Percentiles rank a stretch among this genome's conserved stretches.
Conservation (phyloP, 2,888 invertebrate genomes). For the Biston stratarius region DNA sequence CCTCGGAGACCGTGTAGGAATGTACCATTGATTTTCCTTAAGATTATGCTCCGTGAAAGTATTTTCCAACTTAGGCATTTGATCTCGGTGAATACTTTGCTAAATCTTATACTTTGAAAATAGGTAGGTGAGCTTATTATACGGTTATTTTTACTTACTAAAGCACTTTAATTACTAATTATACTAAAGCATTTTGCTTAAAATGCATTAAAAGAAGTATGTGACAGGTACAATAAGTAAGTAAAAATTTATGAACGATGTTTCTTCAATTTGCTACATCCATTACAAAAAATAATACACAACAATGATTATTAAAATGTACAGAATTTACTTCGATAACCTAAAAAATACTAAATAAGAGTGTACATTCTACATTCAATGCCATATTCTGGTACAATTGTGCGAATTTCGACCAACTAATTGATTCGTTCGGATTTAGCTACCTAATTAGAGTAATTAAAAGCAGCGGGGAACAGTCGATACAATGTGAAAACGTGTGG, state of each 20-base stretch:
- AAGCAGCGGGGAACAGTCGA: conserved; percentile 1
- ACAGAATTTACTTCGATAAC: no score
- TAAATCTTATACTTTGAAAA: conserved; percentile 56
- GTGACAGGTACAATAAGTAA: no score
- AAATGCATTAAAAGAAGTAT: no score
- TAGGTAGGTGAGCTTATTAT: conserved; percentile 2
- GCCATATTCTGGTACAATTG: not conserved
- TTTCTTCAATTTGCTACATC: no score
- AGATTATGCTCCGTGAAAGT: conserved; percentile 77
- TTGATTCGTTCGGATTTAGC: conserved; percentile 16
- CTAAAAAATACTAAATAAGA: no score
- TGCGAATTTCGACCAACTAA: conserved; percentile 2
- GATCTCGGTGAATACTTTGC: conserved; percentile 73
- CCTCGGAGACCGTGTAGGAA: conserved; percentile 69
- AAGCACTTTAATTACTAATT: conserved; percentile 18
- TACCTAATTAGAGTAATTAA: conserved; percentile 22
- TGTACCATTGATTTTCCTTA: conserved; percentile 71
- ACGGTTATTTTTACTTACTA: no score
- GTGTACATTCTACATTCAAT: no score
- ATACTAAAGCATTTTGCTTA: not conserved
- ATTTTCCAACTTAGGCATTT: conserved; percentile 72
- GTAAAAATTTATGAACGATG: no score
- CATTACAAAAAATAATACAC: no score
- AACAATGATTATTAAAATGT: no score
- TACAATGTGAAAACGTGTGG: conserved; percentile 16